A percentile compares a stretch with the other conserved stretches of the same genome.
Conservation (phyloP, 2,888 invertebrate species). For the Tachina grossa region DNA sequence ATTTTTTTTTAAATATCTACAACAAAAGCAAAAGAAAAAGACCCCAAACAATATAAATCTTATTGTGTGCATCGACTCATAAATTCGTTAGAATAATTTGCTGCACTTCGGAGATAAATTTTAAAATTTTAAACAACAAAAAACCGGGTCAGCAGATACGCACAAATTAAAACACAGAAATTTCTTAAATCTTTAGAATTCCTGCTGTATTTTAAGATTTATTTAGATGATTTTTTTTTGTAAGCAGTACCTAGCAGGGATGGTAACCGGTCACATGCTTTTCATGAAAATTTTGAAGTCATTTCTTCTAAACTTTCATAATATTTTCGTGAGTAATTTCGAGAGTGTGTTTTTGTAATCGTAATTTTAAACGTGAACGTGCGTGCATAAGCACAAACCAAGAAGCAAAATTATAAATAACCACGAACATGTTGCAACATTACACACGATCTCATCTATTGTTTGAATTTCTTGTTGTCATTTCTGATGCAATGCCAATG, state of each 20-base stretch:
- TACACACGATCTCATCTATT: too few species aligned
- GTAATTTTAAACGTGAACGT: too few species aligned
- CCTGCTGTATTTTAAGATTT: conserved; percentile 26
- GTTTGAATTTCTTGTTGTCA: neutral
- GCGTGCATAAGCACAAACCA: too few species aligned
- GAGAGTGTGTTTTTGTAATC: too few species aligned
- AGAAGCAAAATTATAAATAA: too few species aligned
- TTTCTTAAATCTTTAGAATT: conserved; percentile 34
- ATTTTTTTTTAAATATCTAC: neutral
- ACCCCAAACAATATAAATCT: conserved; percentile 35
- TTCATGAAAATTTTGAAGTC: too few species aligned
- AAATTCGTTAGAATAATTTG: neutral
- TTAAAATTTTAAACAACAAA: conserved; percentile 11
- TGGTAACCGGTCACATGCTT: too few species aligned
- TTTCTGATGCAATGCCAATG: conserved; percentile 1
- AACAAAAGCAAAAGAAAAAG: conserved; percentile 8
- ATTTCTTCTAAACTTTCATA: too few species aligned
- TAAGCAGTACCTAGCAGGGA: too few species aligned
- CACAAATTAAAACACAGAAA: neutral
- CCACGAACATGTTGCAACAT: too few species aligned
- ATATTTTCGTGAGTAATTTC: too few species aligned
- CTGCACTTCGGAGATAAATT: neutral
- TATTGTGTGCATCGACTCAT: conserved; percentile 6
- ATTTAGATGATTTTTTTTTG: neutral
- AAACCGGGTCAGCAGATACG: neutral